A percentile compares a stretch with the other conserved stretches of the same genome.
phyloP scores from a whole-genome alignment of 2,113 vertebrate species.

The Channa argus region DNA sequence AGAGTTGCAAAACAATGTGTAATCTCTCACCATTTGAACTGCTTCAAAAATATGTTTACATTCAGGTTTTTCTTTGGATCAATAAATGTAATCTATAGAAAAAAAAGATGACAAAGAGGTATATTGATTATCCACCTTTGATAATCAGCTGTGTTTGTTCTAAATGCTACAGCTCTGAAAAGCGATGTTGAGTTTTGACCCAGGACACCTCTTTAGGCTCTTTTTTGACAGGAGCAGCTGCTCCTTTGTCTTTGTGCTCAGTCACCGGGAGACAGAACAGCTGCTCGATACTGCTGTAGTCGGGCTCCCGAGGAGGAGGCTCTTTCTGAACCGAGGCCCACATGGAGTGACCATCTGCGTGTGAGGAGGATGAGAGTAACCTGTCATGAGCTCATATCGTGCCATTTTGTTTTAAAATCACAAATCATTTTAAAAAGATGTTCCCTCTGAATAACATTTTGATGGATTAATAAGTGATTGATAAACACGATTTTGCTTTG shows the following conservation, averaged over 20 bases:
- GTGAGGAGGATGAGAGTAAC: slow-evolving; percentile 46
- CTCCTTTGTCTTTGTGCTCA: slow-evolving; percentile 87
- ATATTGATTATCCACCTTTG: slow-evolving; percentile 21
- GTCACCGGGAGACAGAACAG: slow-evolving; percentile 92
- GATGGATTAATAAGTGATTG: neutral
- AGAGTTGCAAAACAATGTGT: neutral
- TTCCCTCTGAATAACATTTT: neutral
- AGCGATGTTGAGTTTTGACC: slow-evolving; percentile 43
- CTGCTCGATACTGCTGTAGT: slow-evolving; percentile 94
- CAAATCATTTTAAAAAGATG: neutral
- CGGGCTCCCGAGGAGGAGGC: slow-evolving; percentile 80
- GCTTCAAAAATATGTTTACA: slow-evolving; percentile 98
- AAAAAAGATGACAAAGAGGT: neutral
- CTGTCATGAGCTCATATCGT: slow-evolving; percentile 35
- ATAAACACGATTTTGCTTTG: too few relatives aligned
- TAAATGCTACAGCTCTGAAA: slow-evolving; percentile 1
- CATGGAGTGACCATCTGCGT: slow-evolving; percentile 89
- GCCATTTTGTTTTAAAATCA: slow-evolving; percentile 25
- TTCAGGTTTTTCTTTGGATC: slow-evolving; percentile 97
- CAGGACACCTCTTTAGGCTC: slow-evolving; percentile 91
- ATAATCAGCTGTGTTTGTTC: slow-evolving; percentile 25
- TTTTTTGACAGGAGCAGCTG: slow-evolving; percentile 83
- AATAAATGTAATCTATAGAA: slow-evolving; percentile 91
- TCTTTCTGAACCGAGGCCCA: slow-evolving; percentile 88
- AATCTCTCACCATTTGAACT: slow-evolving; percentile 92